Evolutionary conservation across 2,888 invertebrate species (phyloP).

Genomic region (Macaria notata): DNA sequence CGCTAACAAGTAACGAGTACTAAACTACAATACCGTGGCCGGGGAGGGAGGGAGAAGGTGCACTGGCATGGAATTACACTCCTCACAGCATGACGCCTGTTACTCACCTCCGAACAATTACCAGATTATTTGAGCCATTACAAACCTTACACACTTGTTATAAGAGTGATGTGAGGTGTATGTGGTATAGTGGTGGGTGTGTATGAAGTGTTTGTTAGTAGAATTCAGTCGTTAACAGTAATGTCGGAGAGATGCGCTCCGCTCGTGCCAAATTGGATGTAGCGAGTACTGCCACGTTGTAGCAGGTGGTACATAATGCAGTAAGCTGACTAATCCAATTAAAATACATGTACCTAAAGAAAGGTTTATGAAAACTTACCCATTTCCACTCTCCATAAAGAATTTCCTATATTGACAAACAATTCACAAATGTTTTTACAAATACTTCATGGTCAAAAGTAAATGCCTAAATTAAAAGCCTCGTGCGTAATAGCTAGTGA

Average conservation of each 20-base stretch:
- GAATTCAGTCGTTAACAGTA: constrained; percentile 26
- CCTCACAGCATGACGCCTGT: constrained; percentile 21
- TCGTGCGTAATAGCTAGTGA: too few species aligned
- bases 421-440: too few species aligned
- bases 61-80: constrained; percentile 13
- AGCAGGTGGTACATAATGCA: too few species aligned
- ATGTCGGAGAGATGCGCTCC: constrained; percentile 14
- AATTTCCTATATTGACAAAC: too few species aligned
- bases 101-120: constrained; percentile 4
- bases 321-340: too few species aligned
- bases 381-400: too few species aligned
- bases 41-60: background rate
- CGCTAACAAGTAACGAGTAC: constrained; percentile 10
- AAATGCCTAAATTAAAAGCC: too few species aligned
- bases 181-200: constrained; percentile 3
- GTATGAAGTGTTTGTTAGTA: constrained; percentile 21
- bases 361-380: too few species aligned
- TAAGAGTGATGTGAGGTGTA: constrained; percentile 1
- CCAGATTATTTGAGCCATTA: background rate
- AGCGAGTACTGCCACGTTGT: too few species aligned
- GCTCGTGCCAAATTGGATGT: constrained; percentile 9
- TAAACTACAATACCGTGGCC: constrained; percentile 9
- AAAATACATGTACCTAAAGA: too few species aligned
- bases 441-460: too few species aligned
- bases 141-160: constrained; percentile 1